Evolutionary conservation across 2,888 invertebrate species (phyloP).

Genomic region (Drosophila kambysellisi): DNA sequence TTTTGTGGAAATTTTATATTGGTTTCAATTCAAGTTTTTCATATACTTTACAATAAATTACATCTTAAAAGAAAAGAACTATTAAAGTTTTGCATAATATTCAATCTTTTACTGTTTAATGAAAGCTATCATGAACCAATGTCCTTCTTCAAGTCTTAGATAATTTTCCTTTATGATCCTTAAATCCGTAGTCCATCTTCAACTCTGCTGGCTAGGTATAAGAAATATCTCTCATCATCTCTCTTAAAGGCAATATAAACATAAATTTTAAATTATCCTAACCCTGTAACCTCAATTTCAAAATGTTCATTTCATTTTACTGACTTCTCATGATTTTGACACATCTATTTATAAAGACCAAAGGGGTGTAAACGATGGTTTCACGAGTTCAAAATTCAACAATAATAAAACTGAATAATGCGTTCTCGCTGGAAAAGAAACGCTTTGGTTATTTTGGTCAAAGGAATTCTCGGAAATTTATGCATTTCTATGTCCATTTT

Average conservation of each 20-base stretch:
- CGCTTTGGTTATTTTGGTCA: slow-evolving; percentile 30
- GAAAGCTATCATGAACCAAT: background rate
- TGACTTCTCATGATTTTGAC: slow-evolving; percentile 6
- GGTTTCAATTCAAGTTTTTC: background rate
- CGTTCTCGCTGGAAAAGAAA: slow-evolving; percentile 30
- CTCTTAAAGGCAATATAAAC: background rate
- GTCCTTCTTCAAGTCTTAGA: background rate
- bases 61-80: background rate
- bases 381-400: slow-evolving; percentile 37
- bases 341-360: slow-evolving; percentile 25
- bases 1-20: slow-evolving; percentile 25
- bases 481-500: slow-evolving; percentile 64
- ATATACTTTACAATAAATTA: too few relatives aligned
- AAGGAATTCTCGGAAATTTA: slow-evolving; percentile 56
- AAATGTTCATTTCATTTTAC: slow-evolving; percentile 4
- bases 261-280: background rate
- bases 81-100: background rate
- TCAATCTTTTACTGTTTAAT: background rate
- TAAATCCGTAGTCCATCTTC: background rate
- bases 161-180: background rate
- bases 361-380: slow-evolving; percentile 18
- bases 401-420: slow-evolving; percentile 45
- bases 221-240: background rate
- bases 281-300: slow-evolving; percentile 10
- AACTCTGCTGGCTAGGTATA: background rate